These are phyloP conservation scores for Philopotamus ludificatus DNA, from an alignment of 1,140 invertebrate genomes.

Conservation along the genomic window DNA sequence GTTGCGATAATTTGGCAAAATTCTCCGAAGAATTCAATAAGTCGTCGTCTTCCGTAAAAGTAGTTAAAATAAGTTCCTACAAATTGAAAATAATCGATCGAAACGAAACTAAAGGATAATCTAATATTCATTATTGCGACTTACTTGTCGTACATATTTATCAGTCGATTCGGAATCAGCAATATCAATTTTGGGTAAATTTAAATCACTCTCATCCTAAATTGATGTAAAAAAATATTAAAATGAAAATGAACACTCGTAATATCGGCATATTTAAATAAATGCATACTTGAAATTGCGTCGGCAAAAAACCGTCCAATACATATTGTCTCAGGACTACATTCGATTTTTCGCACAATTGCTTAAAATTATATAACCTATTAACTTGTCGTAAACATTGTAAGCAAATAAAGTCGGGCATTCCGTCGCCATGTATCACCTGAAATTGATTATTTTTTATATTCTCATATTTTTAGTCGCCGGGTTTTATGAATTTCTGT, in stretches of 20 bases:
- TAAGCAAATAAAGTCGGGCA: constrained; percentile 33
- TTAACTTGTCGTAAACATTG: constrained; percentile 34
- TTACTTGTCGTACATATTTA: constrained; percentile 4
- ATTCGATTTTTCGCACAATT: constrained; percentile 39
- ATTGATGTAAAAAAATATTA: constrained; percentile 4
- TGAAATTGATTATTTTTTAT: no score
- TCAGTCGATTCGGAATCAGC: neutral
- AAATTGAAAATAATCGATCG: constrained; percentile 3
- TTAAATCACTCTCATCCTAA: neutral
- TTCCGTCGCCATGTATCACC: constrained; percentile 29
- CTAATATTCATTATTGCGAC: neutral
- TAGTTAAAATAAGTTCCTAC: constrained; percentile 1
- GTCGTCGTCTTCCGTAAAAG: constrained; percentile 4
- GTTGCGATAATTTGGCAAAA: constrained; percentile 12
- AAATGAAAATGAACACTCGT: neutral
- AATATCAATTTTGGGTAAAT: constrained; percentile 1
- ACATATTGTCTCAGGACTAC: constrained; percentile 30
- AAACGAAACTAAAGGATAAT: neutral
- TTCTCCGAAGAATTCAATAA: neutral
- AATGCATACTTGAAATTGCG: constrained; percentile 19
- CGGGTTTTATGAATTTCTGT: constrained; percentile 2
- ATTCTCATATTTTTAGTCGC: no score
- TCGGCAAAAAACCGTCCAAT: constrained; percentile 30
- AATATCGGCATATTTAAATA: neutral
- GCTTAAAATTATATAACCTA: constrained; percentile 30